Evolutionary conservation across 2,888 invertebrate genomes (phyloP), one percentile per base, ranked within the genome.

Genomic region (Torymus aiolomorphi): DNA sequence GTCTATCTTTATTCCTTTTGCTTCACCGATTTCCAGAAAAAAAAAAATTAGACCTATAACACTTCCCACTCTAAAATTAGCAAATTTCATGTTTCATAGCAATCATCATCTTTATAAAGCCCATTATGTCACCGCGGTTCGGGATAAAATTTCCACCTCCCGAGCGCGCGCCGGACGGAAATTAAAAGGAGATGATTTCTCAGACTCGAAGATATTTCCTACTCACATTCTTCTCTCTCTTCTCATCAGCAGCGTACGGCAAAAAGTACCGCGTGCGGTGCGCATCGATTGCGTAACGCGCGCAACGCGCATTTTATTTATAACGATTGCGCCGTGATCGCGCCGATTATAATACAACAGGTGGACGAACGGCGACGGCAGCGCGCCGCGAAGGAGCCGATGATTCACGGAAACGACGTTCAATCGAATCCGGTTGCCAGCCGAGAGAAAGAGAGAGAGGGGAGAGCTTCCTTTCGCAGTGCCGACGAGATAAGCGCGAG

Each of bases 391-490:
- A 80, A 79, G 82, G 80, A 72, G 61, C 69, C 70, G 83, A 84
- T 86, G 86, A 86, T 83, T 87, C 86, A 85, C 82, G 80, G 77
- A 82, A 84, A 84, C 81, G 78, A 80, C 82, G 73, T 74, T 65
- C 81, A 65, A 84, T 83, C 84, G 86, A 83, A 87, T 87, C 87
- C 88, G 87, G 86, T 86, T 87, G 84, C 85, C 80, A 12, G 11
- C 18, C 31, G 24, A 13, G 16, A 24, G 62, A 51, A 14, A 10
- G 14, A 54, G 54, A 5, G 4, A 5, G 42, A 62, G 56, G 56
- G 70, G 31, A n/a, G 13, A n/a, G 42, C 63, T 31, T 42, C n/a
- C 63, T 63, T 42, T 63, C 42, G n/a, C 12, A 5, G 54, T 76
- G 57, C 71, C 59, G 49, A 49, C 16, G 57, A 59, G 73, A 65